Conservation (phyloP, 2,888 invertebrate genomes). For the Brenthis daphne region DNA sequence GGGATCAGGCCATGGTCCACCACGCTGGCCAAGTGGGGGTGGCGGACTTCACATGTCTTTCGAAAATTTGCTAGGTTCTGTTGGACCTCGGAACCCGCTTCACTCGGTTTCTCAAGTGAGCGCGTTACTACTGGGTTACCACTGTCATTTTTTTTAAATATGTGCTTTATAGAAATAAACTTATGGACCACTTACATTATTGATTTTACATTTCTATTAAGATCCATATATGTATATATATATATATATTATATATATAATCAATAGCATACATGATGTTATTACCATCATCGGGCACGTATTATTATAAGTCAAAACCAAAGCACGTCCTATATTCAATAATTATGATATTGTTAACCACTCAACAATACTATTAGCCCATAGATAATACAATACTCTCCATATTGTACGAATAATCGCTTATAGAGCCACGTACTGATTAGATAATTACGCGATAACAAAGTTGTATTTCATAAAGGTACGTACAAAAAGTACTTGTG, state of each 20-base stretch:
- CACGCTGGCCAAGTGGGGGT: too few species aligned
- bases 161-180: too few species aligned
- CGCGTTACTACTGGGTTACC: too few species aligned
- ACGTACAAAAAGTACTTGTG: not conserved
- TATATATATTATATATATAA: not conserved
- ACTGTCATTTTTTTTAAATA: too few species aligned
- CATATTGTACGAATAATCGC: constrained; percentile 35
- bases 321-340: constrained; percentile 48
- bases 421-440: constrained; percentile 18
- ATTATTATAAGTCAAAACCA: constrained; percentile 31
- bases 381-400: constrained; percentile 26
- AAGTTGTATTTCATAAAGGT: not conserved
- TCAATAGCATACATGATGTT: constrained; percentile 1
- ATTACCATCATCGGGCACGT: constrained; percentile 14
- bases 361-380: constrained; percentile 45
- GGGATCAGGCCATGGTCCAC: too few species aligned
- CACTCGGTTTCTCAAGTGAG: too few species aligned
- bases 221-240: not conserved
- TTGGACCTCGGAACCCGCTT: too few species aligned
- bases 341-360: constrained; percentile 48
- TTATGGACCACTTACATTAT: too few species aligned
- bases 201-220: not conserved
- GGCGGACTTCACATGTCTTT: too few species aligned
- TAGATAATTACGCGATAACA: not conserved
- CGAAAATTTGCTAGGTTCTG: too few species aligned